Evolutionary conservation across 1,140 invertebrate species (phyloP).

Genomic region (Paraescarpia echinospica): DNA sequence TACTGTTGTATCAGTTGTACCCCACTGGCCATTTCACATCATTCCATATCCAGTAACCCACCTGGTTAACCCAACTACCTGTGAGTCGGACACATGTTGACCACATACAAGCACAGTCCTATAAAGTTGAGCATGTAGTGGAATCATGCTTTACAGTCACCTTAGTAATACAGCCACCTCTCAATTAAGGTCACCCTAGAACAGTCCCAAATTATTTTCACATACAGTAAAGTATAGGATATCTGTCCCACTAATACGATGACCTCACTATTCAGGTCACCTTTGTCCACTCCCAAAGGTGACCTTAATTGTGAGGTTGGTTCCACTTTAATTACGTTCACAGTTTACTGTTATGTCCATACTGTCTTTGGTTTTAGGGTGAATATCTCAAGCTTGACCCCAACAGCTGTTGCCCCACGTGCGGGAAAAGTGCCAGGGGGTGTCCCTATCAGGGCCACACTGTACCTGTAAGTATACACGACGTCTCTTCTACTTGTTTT

Average conservation of each 20-base stretch:
- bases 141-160: too few relatives aligned
- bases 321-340: too few relatives aligned
- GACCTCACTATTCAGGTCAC: too few relatives aligned
- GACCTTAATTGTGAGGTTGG: too few relatives aligned
- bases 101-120: neutral
- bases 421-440: constrained; percentile 31
- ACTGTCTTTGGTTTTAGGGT: constrained; percentile 35
- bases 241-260: too few relatives aligned
- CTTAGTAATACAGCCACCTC: too few relatives aligned
- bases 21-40: neutral
- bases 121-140: neutral
- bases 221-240: too few relatives aligned
- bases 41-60: neutral
- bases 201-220: too few relatives aligned
- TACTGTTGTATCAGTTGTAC: neutral
- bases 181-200: too few relatives aligned
- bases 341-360: neutral
- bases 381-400: constrained; percentile 37
- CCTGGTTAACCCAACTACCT: neutral
- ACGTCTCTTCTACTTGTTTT: neutral
- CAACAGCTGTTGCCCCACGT: constrained; percentile 39
- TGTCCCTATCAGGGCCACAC: constrained; percentile 38
- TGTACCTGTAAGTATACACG: constrained; percentile 34
- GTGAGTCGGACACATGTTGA: neutral
- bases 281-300: too few relatives aligned